Evolutionary conservation across 1,140 invertebrate species (phyloP).

Genomic region (Drosophila azteca): DNA sequence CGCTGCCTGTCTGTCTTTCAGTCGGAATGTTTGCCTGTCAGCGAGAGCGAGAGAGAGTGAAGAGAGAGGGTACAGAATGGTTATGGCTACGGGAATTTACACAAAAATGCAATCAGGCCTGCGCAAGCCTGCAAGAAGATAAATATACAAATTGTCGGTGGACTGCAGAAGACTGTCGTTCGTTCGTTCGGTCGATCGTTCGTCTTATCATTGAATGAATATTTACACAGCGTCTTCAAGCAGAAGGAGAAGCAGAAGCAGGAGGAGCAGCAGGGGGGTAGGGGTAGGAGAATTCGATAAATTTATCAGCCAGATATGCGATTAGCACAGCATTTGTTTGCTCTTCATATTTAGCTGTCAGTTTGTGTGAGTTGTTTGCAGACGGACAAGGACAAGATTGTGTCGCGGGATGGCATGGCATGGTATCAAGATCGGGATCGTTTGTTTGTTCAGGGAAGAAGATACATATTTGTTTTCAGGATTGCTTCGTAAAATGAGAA

Average conservation of each 20-base stretch:
- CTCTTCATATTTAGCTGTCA: conserved; percentile 46
- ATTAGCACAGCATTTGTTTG: conserved; percentile 30
- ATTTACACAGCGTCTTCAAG: conserved; percentile 53
- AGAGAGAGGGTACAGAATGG: conserved; percentile 5
- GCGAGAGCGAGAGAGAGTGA: neutral
- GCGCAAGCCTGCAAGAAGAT: conserved; percentile 40
- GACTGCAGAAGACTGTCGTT: conserved; percentile 18
- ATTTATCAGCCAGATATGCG: conserved; percentile 53
- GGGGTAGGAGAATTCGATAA: conserved; percentile 42
- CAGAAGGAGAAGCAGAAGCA: no score
- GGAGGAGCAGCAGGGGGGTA: no score
- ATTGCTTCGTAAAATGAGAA: no score
- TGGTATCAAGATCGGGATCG: neutral
- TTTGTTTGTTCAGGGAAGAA: neutral
- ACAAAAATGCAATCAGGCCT: conserved; percentile 71
- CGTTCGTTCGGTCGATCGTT: conserved; percentile 21
- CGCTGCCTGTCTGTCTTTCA: conserved; percentile 23
- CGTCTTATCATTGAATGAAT: conserved; percentile 64
- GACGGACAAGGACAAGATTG: conserved; percentile 12
- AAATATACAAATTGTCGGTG: conserved; percentile 56
- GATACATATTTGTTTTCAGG: no score
- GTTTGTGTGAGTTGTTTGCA: conserved; percentile 28
- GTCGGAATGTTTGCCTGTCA: conserved; percentile 27
- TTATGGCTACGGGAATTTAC: conserved; percentile 59
- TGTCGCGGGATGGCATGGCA: conserved; percentile 3